These are phyloP conservation scores for Lasiurus borealis DNA, from an alignment of 2,113 vertebrate genomes.

Conservation along the genomic window DNA sequence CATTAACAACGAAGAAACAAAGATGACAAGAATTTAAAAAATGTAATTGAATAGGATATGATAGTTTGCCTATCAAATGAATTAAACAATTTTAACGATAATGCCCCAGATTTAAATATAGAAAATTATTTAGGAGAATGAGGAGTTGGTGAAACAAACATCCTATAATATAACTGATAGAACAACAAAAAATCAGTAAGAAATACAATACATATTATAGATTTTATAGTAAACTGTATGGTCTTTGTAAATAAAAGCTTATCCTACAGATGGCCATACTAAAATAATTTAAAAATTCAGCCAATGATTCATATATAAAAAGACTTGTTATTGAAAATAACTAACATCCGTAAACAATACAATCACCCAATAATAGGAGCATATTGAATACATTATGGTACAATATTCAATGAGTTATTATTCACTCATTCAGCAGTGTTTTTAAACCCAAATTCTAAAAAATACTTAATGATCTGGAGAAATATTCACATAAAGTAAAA, in stretches of 20 bases:
- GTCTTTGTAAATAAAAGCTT: conserved; percentile 30
- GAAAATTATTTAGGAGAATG: neutral
- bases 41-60: neutral
- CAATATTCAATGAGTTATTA: neutral
- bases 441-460: conserved; percentile 29
- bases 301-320: neutral
- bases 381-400: neutral
- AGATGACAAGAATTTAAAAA: conserved; percentile 4
- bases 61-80: conserved; percentile 7
- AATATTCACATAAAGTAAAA: conserved; percentile 34
- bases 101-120: neutral
- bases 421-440: neutral
- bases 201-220: neutral
- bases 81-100: neutral
- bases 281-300: conserved; percentile 9
- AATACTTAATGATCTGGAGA: neutral
- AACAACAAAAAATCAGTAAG: conserved; percentile 9
- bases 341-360: neutral
- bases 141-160: neutral
- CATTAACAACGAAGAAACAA: neutral
- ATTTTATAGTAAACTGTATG: neutral
- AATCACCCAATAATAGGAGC: neutral
- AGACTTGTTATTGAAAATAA: neutral
- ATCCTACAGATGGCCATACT: neutral
- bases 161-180: neutral